These are phyloP conservation scores for Parus major DNA, from an alignment of 2,113 vertebrate species.

Conservation along the genomic window DNA sequence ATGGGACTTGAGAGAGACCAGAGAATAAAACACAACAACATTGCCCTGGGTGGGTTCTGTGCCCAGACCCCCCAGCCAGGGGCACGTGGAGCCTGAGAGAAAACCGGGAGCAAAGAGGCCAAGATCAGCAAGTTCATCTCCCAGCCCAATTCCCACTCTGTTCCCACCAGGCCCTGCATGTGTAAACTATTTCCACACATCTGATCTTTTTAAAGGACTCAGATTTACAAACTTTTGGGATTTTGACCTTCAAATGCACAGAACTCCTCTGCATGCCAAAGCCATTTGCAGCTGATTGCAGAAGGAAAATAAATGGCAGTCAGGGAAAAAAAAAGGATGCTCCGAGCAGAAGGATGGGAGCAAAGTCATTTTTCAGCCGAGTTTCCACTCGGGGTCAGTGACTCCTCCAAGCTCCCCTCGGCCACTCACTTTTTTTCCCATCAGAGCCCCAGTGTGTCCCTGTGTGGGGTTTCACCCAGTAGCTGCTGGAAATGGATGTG, in stretches of 20 bases:
- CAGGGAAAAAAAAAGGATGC: neutral
- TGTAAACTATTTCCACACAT: slow-evolving; percentile 24
- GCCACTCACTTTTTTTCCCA: slow-evolving; percentile 15
- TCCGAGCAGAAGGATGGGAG: neutral
- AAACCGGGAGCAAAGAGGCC: neutral
- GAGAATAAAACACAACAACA: neutral
- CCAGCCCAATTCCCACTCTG: neutral
- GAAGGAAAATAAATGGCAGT: slow-evolving; percentile 1
- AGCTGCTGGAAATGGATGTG: slow-evolving; percentile 3
- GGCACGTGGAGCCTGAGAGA: neutral
- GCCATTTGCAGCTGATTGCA: neutral
- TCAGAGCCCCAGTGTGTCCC: neutral
- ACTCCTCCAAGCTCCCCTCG: neutral
- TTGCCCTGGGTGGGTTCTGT: neutral
- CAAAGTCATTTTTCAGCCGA: neutral
- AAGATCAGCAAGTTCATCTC: slow-evolving; percentile 1
- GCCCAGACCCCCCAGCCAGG: neutral
- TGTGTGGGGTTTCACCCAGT: neutral
- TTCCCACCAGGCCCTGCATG: neutral
- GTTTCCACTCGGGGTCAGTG: neutral
- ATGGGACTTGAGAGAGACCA: neutral
- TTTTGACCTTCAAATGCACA: slow-evolving; percentile 48
- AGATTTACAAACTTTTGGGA: slow-evolving; percentile 40
- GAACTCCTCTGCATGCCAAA: neutral
- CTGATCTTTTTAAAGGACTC: slow-evolving; percentile 19